These are phyloP conservation scores for Myotis brandtii DNA, from an alignment of 2,113 vertebrate species.

Conservation along the genomic window DNA sequence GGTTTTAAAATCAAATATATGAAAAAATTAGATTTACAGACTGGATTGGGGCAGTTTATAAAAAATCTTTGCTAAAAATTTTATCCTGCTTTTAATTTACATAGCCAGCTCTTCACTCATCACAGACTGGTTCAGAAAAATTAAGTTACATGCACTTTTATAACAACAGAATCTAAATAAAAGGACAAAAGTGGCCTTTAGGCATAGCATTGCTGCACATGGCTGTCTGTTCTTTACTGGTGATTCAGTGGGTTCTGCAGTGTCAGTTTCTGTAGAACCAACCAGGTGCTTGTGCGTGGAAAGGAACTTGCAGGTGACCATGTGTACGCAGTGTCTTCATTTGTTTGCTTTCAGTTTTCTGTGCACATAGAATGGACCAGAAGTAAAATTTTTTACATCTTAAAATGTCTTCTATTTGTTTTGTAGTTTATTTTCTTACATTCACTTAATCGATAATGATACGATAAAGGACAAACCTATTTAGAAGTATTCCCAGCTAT, in stretches of 20 bases:
- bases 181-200: not conserved
- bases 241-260: not conserved
- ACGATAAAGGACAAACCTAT: not conserved
- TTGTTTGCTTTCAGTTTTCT: not conserved
- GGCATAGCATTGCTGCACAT: too few species aligned
- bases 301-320: fast-evolving
- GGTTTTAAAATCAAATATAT: not conserved
- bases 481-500: not conserved
- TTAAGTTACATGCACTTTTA: not conserved
- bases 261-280: not conserved
- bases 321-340: not conserved
- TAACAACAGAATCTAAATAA: not conserved
- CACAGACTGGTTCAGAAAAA: not conserved
- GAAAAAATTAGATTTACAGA: not conserved
- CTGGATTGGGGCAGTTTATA: not conserved
- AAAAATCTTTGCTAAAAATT: not conserved
- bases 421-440: not conserved
- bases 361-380: not conserved
- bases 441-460: not conserved
- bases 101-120: not conserved
- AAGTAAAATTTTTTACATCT: not conserved
- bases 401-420: not conserved
- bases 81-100: not conserved
- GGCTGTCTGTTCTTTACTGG: fast-evolving
- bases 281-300: not conserved